phyloP scores from a whole-genome alignment of 2,888 invertebrate genomes.

The Beris morrisii region DNA sequence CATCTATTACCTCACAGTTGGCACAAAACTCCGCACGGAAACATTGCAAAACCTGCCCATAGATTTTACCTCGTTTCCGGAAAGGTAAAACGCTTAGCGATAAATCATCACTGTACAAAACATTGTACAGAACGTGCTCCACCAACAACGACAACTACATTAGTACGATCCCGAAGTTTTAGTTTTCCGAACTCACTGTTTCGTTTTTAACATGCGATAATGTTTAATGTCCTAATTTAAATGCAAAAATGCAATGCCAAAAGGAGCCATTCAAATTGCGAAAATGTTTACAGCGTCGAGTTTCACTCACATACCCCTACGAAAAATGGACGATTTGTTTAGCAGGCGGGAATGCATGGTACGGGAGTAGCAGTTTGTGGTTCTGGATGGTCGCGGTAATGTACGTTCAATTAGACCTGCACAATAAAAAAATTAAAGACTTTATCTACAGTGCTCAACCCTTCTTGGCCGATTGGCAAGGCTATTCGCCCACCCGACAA shows the following conservation, averaged over 20 bases:
- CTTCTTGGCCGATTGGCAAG: slow-evolving; percentile 11
- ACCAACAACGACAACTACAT: not conserved
- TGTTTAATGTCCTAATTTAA: slow-evolving; percentile 39
- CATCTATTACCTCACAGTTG: no score
- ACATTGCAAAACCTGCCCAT: no score
- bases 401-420: slow-evolving; percentile 21
- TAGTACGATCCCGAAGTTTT: not conserved
- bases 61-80: not conserved
- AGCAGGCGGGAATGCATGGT: no score
- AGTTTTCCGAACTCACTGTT: slow-evolving; percentile 23
- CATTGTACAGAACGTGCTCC: slow-evolving; percentile 14
- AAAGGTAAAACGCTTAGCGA: slow-evolving; percentile 21
- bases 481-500: not conserved
- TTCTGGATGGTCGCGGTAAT: slow-evolving; percentile 21
- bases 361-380: not conserved
- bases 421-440: slow-evolving; percentile 12
- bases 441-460: slow-evolving; percentile 14
- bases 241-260: slow-evolving; percentile 38
- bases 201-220: slow-evolving; percentile 32
- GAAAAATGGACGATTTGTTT: no score
- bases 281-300: slow-evolving; percentile 6
- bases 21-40: no score
- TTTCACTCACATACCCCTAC: no score
- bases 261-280: slow-evolving; percentile 17
- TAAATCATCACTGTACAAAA: slow-evolving; percentile 21